Percentiles rank a stretch among this genome's conserved stretches.
These are phyloP conservation scores for Drosophila rufa DNA, from an alignment of 1,140 invertebrate genomes.

Conservation along the genomic window DNA sequence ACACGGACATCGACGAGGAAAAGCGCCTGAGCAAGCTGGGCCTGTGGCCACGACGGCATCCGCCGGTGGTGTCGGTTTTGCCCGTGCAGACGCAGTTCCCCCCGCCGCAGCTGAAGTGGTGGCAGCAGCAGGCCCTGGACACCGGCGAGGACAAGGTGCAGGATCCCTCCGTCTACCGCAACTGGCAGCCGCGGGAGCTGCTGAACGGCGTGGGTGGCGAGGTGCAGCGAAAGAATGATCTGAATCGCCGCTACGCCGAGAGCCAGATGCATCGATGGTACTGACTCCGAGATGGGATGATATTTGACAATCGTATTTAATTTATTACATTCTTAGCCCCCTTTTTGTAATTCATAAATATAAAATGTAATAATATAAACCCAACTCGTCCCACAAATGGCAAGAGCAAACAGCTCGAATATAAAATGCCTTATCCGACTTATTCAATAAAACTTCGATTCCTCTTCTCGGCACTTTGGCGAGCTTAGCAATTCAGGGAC, in stretches of 20 bases:
- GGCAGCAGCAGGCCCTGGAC: slow-evolving; percentile 64
- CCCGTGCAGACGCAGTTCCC: slow-evolving; percentile 47
- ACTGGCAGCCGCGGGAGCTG: slow-evolving; percentile 62
- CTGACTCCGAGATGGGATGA: slow-evolving; percentile 5
- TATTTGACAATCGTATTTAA: no score
- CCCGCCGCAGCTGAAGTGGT: slow-evolving; percentile 59
- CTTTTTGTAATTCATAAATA: background rate
- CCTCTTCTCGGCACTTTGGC: slow-evolving; percentile 39
- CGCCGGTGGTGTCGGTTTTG: slow-evolving; percentile 67
- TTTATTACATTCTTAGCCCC: no score
- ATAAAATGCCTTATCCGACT: slow-evolving; percentile 53
- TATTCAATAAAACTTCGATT: slow-evolving; percentile 77
- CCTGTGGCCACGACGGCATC: slow-evolving; percentile 52
- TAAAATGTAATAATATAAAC: background rate
- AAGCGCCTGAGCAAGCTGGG: slow-evolving; percentile 66
- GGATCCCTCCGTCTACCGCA: slow-evolving; percentile 57
- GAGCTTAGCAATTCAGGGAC: slow-evolving; percentile 56
- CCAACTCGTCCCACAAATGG: background rate
- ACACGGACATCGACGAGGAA: slow-evolving; percentile 69
- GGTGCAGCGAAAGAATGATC: slow-evolving; percentile 61
- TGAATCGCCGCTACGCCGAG: slow-evolving; percentile 64
- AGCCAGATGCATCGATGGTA: slow-evolving; percentile 48
- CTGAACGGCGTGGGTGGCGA: slow-evolving; percentile 57
- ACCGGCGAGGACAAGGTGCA: slow-evolving; percentile 36
- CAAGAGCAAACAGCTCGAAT: background rate